Conservation (phyloP, 2,888 invertebrate genomes). For the Trisateles emortualis region DNA sequence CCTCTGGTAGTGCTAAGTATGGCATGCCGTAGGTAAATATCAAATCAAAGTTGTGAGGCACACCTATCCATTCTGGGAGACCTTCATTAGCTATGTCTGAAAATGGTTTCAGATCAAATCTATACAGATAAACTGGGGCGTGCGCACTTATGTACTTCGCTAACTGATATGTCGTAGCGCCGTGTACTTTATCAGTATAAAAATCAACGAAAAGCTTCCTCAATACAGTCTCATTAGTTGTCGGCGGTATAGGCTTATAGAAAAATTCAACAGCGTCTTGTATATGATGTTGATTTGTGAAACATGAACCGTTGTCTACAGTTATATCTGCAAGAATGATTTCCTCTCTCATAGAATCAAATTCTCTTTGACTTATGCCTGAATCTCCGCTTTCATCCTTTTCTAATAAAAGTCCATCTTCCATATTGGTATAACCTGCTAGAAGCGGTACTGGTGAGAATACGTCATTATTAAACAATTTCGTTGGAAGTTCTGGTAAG, state of each 20-base stretch:
- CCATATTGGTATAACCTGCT: constrained; percentile 94
- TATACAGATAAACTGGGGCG: constrained; percentile 89
- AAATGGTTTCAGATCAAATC: constrained; percentile 92
- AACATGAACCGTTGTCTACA: constrained; percentile 85
- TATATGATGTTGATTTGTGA: constrained; percentile 89
- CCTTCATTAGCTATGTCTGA: constrained; percentile 88
- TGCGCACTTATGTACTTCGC: constrained; percentile 89
- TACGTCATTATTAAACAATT: constrained; percentile 87
- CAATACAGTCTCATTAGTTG: constrained; percentile 87
- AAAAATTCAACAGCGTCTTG: constrained; percentile 92
- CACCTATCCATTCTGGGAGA: constrained; percentile 92
- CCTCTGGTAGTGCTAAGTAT: constrained; percentile 88
- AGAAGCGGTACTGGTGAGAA: constrained; percentile 90
- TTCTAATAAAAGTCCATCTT: constrained; percentile 90
- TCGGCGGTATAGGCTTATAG: constrained; percentile 90
- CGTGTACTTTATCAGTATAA: constrained; percentile 91
- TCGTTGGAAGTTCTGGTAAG: constrained; percentile 89
- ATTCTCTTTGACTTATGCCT: constrained; percentile 87
- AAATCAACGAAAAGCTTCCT: constrained; percentile 90
- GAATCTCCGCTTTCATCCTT: constrained; percentile 87
- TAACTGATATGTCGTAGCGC: constrained; percentile 90
- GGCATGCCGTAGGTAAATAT: constrained; percentile 94
- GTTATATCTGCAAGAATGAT: constrained; percentile 88
- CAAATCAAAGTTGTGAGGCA: constrained; percentile 93
- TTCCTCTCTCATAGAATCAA: constrained; percentile 88